A percentile compares a stretch with the other conserved stretches of the same genome.
Evolutionary conservation across 2,888 invertebrate species (phyloP).

Genomic region (Eudasyphora cyanicolor): DNA sequence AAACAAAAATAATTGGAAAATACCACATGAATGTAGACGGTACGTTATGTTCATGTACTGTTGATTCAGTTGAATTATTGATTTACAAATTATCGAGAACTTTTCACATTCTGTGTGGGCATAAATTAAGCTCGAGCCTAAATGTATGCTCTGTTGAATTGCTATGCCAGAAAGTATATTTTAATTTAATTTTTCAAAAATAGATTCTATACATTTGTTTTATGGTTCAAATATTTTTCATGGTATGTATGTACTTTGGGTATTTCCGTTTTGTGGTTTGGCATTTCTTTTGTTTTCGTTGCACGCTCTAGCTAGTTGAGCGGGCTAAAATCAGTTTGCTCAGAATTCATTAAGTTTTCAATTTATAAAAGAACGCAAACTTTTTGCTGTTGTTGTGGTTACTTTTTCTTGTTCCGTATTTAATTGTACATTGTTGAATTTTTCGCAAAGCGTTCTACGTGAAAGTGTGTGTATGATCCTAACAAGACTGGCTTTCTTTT

Average conservation of each 20-base stretch:
- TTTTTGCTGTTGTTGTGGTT: background rate
- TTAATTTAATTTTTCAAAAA: background rate
- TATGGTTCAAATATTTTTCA: background rate
- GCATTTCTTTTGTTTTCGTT: background rate
- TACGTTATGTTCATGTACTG: background rate
- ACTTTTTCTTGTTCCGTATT: background rate
- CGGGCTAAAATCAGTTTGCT: background rate
- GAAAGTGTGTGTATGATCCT: background rate
- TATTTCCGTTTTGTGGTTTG: background rate
- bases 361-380: no score
- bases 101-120: background rate
- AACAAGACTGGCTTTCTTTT: background rate
- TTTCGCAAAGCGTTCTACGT: background rate
- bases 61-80: conserved; percentile 20
- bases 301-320: background rate
- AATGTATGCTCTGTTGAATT: background rate
- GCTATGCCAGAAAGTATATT: background rate
- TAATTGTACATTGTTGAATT: background rate
- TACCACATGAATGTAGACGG: background rate
- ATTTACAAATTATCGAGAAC: conserved; percentile 1
- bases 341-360: background rate
- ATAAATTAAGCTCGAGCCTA: background rate
- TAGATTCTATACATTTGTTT: background rate
- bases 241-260: background rate
- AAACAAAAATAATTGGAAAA: conserved; percentile 20